Evolutionary conservation across 2,888 invertebrate species (phyloP).

Genomic region (Dugesia japonica): DNA sequence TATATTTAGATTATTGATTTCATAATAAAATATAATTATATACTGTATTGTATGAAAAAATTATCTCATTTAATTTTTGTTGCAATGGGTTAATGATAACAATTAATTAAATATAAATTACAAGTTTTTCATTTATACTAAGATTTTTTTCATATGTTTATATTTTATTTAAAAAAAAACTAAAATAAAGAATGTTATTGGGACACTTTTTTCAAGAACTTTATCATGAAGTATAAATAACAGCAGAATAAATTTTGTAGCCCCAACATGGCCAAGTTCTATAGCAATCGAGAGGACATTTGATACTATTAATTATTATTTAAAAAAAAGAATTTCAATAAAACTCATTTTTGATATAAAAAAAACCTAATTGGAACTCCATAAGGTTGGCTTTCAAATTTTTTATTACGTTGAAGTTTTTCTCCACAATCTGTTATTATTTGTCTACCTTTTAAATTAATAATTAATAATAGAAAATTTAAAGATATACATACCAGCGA

Average conservation of each 20-base stretch:
- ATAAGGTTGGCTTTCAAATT: neutral
- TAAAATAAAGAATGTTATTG: too few relatives aligned
- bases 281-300: neutral
- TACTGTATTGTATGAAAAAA: too few relatives aligned
- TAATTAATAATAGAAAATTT: neutral
- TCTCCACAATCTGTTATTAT: slow-evolving; percentile 23
- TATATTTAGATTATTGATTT: too few relatives aligned
- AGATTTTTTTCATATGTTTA: too few relatives aligned
- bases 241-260: slow-evolving; percentile 20
- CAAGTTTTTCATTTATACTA: too few relatives aligned
- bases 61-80: too few relatives aligned
- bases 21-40: too few relatives aligned
- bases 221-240: neutral
- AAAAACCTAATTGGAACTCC: slow-evolving; percentile 22
- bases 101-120: too few relatives aligned
- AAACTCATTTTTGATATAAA: neutral
- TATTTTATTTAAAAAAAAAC: too few relatives aligned
- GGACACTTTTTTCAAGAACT: too few relatives aligned
- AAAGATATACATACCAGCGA: neutral
- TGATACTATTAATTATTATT: neutral
- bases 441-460: neutral
- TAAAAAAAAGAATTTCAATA: neutral
- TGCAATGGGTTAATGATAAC: too few relatives aligned
- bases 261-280: slow-evolving; percentile 28
- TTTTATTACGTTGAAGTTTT: neutral